phyloP scores from a whole-genome alignment of 1,140 invertebrate species.

The Geopemphigus sp. region DNA sequence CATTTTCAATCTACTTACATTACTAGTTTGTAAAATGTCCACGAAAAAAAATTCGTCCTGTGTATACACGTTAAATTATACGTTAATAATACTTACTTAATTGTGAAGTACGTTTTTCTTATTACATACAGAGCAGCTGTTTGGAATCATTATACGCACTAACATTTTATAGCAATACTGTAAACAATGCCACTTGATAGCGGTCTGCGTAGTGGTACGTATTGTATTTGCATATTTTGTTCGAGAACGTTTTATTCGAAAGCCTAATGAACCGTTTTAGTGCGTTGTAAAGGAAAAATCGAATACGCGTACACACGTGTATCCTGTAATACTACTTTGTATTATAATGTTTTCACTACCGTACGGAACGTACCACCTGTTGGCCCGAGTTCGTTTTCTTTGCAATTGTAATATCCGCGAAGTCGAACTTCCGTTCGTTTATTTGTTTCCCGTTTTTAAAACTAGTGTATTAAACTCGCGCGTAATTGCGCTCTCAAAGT shows the following conservation, averaged over 20 bases:
- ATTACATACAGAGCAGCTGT: conserved; percentile 15
- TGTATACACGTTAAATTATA: no score
- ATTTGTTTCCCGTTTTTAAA: not conserved
- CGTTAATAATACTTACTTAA: no score
- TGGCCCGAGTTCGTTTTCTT: not conserved
- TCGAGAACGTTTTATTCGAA: conserved; percentile 4
- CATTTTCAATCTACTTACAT: no score
- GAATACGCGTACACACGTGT: not conserved
- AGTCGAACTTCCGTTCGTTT: not conserved
- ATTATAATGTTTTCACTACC: not conserved
- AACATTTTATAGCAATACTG: not conserved
- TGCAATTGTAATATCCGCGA: not conserved
- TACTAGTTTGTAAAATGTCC: no score
- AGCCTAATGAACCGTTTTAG: conserved; percentile 42
- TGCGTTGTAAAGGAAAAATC: not conserved
- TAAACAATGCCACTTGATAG: conserved; percentile 13
- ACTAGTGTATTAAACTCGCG: not conserved
- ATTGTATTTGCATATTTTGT: conserved; percentile 23
- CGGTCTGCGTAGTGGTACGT: not conserved
- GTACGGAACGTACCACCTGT: not conserved
- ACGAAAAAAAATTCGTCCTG: no score
- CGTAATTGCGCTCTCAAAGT: not conserved
- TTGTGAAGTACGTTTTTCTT: no score
- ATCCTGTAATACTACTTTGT: not conserved
- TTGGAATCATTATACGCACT: not conserved